Evolutionary conservation across 2,113 vertebrate species (phyloP).

Genomic region (Oryzias celebensis): DNA sequence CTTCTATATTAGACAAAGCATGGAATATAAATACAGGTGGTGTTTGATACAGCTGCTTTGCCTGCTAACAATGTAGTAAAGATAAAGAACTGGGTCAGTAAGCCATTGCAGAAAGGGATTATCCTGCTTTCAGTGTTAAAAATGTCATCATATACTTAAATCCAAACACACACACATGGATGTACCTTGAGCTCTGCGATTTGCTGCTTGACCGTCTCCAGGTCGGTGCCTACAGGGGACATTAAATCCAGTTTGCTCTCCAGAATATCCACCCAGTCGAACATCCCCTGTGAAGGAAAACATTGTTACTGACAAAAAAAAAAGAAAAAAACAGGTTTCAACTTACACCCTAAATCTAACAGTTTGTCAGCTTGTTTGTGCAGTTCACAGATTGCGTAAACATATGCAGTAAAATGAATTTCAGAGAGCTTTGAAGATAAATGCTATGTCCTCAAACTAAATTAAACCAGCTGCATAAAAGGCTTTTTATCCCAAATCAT

Average conservation of each 20-base stretch:
- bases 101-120: constrained; percentile 3
- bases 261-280: constrained; percentile 97
- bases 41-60: constrained; percentile 8
- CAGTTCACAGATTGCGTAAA: constrained; percentile 4
- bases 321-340: constrained; percentile 43
- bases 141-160: background rate
- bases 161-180: constrained; percentile 9
- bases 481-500: constrained; percentile 1
- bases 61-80: constrained; percentile 12
- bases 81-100: constrained; percentile 15
- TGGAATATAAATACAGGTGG: constrained; percentile 58
- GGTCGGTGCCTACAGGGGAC: constrained; percentile 94
- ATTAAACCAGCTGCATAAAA: constrained; percentile 7
- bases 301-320: constrained; percentile 45
- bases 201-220: constrained; percentile 99
- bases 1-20: constrained; percentile 1
- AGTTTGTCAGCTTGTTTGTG: constrained; percentile 2
- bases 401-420: background rate
- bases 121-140: background rate
- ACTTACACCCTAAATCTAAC: constrained; percentile 11
- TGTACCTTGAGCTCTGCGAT: constrained; percentile 95
- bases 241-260: constrained; percentile 91
- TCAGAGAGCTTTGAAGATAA: constrained; percentile 1
- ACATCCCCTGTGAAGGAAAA: constrained; percentile 83
- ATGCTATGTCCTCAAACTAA: background rate